Conservation (phyloP, 2,888 invertebrate genomes). For the Drosophila macrospina region DNA sequence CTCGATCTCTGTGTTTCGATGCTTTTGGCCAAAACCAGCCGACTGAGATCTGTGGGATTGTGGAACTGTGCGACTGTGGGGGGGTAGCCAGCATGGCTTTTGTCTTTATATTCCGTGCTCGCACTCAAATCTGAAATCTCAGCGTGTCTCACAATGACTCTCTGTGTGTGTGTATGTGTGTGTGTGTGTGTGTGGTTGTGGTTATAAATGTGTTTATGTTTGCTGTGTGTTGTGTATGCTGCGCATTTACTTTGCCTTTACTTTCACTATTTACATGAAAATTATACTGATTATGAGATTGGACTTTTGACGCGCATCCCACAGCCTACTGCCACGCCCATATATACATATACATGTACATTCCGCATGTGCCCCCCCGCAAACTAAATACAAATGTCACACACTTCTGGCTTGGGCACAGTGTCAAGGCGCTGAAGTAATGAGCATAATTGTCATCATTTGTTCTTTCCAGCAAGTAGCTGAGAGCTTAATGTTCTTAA, state of each 20-base stretch:
- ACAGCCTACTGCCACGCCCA: slow-evolving; percentile 46
- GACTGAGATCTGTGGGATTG: slow-evolving; percentile 53
- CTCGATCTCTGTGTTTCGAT: slow-evolving; percentile 57
- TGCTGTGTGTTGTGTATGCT: slow-evolving; percentile 19
- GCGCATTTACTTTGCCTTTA: slow-evolving; percentile 52
- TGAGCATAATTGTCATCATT: too few species aligned
- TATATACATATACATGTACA: slow-evolving; percentile 23
- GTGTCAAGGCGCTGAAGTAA: slow-evolving; percentile 24
- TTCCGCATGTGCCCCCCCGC: slow-evolving; percentile 1
- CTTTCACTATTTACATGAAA: slow-evolving; percentile 68
- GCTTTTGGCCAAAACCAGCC: slow-evolving; percentile 48
- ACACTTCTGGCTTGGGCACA: slow-evolving; percentile 25
- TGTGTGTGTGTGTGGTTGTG: slow-evolving; percentile 2
- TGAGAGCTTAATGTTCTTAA: slow-evolving; percentile 41
- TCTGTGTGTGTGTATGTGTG: slow-evolving; percentile 8
- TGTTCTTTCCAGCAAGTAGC: too few species aligned
- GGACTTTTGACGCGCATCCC: slow-evolving; percentile 45
- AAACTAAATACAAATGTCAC: slow-evolving; percentile 31
- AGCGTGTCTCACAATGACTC: slow-evolving; percentile 27
- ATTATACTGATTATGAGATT: slow-evolving; percentile 80
- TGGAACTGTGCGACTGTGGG: too few species aligned
- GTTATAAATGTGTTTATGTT: too few species aligned
- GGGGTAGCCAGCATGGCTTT: slow-evolving; percentile 62
- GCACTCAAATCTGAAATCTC: slow-evolving; percentile 67
- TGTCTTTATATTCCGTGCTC: slow-evolving; percentile 51